Evolutionary conservation across 1,140 invertebrate genomes (phyloP), one percentile per base, ranked within the genome.

Genomic region (Drosophila ambigua): DNA sequence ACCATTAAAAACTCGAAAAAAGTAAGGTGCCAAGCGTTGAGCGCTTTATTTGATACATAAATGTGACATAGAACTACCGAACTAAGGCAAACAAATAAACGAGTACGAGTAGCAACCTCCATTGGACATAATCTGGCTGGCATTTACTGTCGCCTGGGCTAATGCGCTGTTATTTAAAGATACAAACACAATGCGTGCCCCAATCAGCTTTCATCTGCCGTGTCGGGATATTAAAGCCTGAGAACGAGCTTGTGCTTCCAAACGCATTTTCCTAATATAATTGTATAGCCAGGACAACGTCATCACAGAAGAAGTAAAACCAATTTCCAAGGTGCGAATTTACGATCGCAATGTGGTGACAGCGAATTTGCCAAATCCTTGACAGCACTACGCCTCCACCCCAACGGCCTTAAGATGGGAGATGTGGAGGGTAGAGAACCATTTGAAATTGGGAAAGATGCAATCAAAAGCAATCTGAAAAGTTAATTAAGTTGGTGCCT

Each of bases 401-500:
- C 8, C 35, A 5, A 39, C 4, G 11, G 35, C 4, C 35, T 5
- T 39, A 5, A 13, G 11, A 13, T 4, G 35, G 11, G 11, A 5
- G 11, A 9, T 9, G 4, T 5, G 1, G 11, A 39, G 35, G 11
- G 9, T 0, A 11, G 11, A 39, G 35, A 39, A 4, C 35, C 35
- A 39, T 39, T 65, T 7, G 5, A 28, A 41, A 59, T 51, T 23
- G 46, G 23, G 15, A 57, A 46, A 31, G 49, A 46, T n/a, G 59
- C 72, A 84, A 79, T 84, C 76, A 82, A 81, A 81, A 57, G 52
- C 39, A 64, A 67, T 66, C 62, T 58, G 45, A 67, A 75, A 75
- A 63, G 65, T 76, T 84, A 83, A 83, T 83, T 76, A 84, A 84
- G 65, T 84, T 76, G 64, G 43, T 57, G 72, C 66, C 72, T 76